Conservation (phyloP, 2,888 invertebrate genomes). For the Alloplasta piceator region DNA sequence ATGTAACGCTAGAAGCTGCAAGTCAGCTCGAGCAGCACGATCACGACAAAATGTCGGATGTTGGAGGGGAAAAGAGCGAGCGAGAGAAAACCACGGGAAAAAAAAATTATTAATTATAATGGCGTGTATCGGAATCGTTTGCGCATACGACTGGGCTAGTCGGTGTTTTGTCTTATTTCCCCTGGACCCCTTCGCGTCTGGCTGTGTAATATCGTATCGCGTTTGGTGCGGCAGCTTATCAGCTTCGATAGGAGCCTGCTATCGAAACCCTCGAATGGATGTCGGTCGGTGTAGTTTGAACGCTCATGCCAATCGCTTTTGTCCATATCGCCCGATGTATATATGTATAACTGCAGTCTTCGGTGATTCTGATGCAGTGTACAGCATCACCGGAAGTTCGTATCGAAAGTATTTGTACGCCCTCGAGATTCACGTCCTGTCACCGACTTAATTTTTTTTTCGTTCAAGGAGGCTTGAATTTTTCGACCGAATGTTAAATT, state of each 20-base stretch:
- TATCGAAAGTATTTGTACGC: conserved; percentile 73
- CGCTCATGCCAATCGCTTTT: conserved; percentile 23
- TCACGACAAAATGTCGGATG: conserved; percentile 57
- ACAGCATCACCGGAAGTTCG: conserved; percentile 73
- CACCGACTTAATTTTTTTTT: too few species aligned
- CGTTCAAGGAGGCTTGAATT: too few species aligned
- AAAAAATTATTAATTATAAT: conserved; percentile 60
- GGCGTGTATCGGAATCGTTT: conserved; percentile 15
- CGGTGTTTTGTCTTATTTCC: conserved; percentile 80
- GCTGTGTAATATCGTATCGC: conserved; percentile 74
- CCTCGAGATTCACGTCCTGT: conserved; percentile 60
- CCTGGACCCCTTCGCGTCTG: conserved; percentile 70
- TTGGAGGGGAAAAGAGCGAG: conserved; percentile 34
- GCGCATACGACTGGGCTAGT: conserved; percentile 19
- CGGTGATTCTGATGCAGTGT: conserved; percentile 76
- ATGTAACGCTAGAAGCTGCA: conserved; percentile 13
- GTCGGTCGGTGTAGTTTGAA: conserved; percentile 72
- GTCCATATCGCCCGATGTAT: conserved; percentile 1
- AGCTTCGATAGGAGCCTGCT: conserved; percentile 76
- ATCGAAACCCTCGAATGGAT: conserved; percentile 77
- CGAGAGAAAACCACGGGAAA: background rate
- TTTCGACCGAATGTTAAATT: too few species aligned
- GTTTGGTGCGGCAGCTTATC: conserved; percentile 75
- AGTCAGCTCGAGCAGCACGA: conserved; percentile 2
- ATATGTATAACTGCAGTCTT: conserved; percentile 66